Base-by-base conservation (phyloP, 1,140 invertebrate species). In the Mylabris phalerata region DNA sequence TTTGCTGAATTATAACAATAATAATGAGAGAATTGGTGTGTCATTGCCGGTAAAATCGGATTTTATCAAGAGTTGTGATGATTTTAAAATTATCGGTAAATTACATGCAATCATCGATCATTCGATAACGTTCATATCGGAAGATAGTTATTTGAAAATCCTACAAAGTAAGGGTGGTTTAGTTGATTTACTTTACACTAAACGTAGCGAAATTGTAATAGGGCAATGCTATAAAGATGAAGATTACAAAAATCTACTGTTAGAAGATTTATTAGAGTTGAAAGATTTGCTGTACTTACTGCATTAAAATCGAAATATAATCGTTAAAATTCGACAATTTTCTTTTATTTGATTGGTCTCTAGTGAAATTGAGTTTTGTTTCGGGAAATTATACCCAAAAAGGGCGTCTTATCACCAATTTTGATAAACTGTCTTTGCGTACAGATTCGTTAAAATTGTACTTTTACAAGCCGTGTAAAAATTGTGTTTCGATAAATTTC, bases 231-330 rank as follows among this genome's bases (percentile, higher is more conserved):
- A 51, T 7, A 47, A 55, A 25, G 41, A 51, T 48, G 42, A 43
- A 4, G n/a, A 43, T 39, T 64, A 54, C 43, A 55, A 46, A 26
- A 58, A 64, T 54, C 9, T 64, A 9, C 11, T 64, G 19, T 46
- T 25, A 4, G 59, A 64, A 43, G 59, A 64, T 55, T 13, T 64
- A 19, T 43, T 48, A 26, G 62, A 64, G 50, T 45, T 64, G 10
- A 55, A 48, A 39, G 56, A 64, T 52, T 54, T 64, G 54, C 39
- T 64, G 38, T 61, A 32, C 2, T 19, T 19, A 2, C 19, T 19
- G 19, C 19, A 19, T 19, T 19, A 19, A 19, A 19, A 19, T 2
- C 19, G 19, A 19, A 19, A 19, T 19, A 19, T 19, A 19, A 19
- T 19, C 19, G 1, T 19, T 19, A 19, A 19, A 19, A 19, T 19